phyloP scores from a whole-genome alignment of 2,888 invertebrate genomes.

The Hyposoter didymator region DNA sequence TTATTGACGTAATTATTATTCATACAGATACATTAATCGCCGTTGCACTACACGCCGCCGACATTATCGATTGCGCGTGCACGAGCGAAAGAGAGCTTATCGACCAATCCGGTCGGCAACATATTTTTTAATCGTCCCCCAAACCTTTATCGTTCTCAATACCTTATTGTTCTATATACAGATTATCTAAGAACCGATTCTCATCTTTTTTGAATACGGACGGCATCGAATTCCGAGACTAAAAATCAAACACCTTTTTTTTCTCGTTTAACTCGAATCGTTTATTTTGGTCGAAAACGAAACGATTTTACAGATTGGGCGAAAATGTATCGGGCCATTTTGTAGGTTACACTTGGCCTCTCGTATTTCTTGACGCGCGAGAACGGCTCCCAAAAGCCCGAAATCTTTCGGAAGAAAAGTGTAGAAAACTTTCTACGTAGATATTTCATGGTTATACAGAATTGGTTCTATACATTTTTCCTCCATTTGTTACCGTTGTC shows the following conservation, averaged over 20 bases:
- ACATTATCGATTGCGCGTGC: conserved; percentile 74
- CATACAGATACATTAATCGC: conserved; percentile 77
- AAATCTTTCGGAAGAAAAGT: not conserved
- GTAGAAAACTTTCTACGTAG: not conserved
- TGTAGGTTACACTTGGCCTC: too few relatives aligned
- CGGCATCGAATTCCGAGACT: not conserved
- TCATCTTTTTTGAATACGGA: not conserved
- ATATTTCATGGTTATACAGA: not conserved
- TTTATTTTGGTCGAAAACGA: too few relatives aligned
- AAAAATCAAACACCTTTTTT: not conserved
- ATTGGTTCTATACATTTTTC: not conserved
- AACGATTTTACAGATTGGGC: too few relatives aligned
- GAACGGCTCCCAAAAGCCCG: not conserved
- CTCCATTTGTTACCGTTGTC: not conserved
- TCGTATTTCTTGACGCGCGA: not conserved
- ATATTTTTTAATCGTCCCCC: conserved; percentile 83
- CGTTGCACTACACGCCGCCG: conserved; percentile 68
- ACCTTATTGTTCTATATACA: conserved; percentile 74
- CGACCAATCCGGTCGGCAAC: conserved; percentile 78
- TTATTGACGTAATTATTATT: conserved; percentile 65
- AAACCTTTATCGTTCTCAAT: conserved; percentile 66
- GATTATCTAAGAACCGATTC: not conserved
- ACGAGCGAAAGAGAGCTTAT: conserved; percentile 79
- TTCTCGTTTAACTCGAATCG: not conserved
- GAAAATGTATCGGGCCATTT: too few relatives aligned